A percentile compares a stretch with the other conserved stretches of the same genome.
phyloP scores from a whole-genome alignment of 2,888 invertebrate genomes.

The Pristionchus exspectatus region DNA sequence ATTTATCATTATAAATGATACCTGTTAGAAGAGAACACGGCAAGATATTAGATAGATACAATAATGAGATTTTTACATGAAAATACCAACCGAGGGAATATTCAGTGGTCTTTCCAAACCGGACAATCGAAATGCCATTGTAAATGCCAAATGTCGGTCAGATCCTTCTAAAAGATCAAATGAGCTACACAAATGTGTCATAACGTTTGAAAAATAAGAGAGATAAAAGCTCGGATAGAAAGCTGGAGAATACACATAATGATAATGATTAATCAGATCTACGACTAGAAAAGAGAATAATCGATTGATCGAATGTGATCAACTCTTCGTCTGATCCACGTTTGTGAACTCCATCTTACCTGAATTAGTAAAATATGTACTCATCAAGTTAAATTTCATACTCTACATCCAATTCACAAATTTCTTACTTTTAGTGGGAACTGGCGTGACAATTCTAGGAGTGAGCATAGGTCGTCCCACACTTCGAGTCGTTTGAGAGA shows the following conservation, averaged over 20 bases:
- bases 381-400: too few species aligned
- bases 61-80: background rate
- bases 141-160: background rate
- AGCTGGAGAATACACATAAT: constrained; percentile 18
- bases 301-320: background rate
- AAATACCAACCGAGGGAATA: background rate
- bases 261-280: background rate
- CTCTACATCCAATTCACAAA: too few species aligned
- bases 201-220: background rate
- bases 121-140: background rate
- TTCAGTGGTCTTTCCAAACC: background rate
- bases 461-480: background rate
- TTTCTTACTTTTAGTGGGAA: background rate
- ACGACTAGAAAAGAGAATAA: background rate
- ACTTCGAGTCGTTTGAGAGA: constrained; percentile 23
- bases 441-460: background rate
- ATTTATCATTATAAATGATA: constrained; percentile 4
- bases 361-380: background rate
- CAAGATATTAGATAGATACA: background rate
- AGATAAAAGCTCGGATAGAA: background rate
- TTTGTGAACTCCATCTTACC: background rate
- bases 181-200: background rate
- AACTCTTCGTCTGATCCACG: constrained; percentile 6
- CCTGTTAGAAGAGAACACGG: background rate
- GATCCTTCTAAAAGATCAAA: background rate